Evolutionary conservation across 2,113 vertebrate species (phyloP), one percentile per base, ranked within the genome.

Genomic region (Murina feae): DNA sequence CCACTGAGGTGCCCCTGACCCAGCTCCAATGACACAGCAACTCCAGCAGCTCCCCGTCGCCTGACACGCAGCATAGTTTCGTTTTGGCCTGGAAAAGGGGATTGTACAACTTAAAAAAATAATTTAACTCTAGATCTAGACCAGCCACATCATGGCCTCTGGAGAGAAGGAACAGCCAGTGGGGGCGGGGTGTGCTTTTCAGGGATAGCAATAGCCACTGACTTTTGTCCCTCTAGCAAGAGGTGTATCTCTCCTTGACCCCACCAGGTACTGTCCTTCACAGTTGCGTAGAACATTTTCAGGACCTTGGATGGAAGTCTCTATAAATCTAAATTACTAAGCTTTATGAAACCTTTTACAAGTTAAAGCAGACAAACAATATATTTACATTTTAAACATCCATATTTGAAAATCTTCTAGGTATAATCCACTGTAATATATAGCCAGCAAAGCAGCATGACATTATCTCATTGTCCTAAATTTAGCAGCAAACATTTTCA

Each of bases 401-500:
- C 23, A 55, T 63, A 69, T 69, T 75, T 82, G 81, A 81, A 92
- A 86, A 91, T n/a, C 9, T 23, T 47, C 47, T 72, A 37, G 37
- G 58, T 74, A 75, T 49, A 72, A 25, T 30, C 58, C 35, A 21
- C 75, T 72, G 35, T 84, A 89, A 82, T 14, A 4, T 55, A 74
- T 30, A 83, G 80, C 47, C 25, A 44, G 86, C 39, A 79, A 89
- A 93, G 39, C 42, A 84, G 39, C 71, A 74, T 42, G 51, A 69
- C 53, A 72, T 65, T 89, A 37, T 18, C 78, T 89, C 53, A 44
- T 83, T 91, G 94, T 78, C 87, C 51, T 97, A 91, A 95, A 89
- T 96, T 94, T 96, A 96, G 96, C 95, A 94, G 72, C 86, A 95
- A 95, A 94, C 30, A 90, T 95, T 90, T 96, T 90, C 80, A 81